These are phyloP conservation scores for Schlechtendalia chinensis DNA, from an alignment of 1,140 invertebrate species.

Conservation along the genomic window DNA sequence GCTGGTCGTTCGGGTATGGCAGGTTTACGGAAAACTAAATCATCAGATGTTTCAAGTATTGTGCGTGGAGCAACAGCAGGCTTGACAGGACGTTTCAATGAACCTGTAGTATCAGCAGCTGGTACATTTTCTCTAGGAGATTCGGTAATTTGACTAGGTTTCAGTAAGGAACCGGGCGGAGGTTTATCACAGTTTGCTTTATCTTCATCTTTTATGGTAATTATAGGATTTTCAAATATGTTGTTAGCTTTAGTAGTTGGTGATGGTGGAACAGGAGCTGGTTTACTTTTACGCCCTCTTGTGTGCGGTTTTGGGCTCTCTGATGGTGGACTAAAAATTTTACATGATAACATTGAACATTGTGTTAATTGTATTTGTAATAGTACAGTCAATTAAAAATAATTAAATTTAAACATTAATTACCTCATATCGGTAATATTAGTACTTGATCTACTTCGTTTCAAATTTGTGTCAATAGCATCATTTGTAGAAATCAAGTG, in stretches of 20 bases:
- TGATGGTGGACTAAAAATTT: conserved; percentile 62
- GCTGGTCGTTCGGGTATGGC: conserved; percentile 70
- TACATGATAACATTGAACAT: conserved; percentile 2
- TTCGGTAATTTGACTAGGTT: conserved; percentile 30
- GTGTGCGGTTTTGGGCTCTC: conserved; percentile 71
- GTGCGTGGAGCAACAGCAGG: conserved; percentile 53
- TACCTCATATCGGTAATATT: conserved; percentile 46
- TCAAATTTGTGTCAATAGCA: conserved; percentile 17
- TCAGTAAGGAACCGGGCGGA: conserved; percentile 20
- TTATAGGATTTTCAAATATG: conserved; percentile 11
- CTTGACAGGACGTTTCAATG: conserved; percentile 46
- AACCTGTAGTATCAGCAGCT: conserved; percentile 12
- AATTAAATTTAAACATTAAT: not conserved
- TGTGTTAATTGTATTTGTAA: not conserved
- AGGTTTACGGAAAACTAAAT: conserved; percentile 59
- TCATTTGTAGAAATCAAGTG: conserved; percentile 51
- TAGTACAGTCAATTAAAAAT: not conserved
- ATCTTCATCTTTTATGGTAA: conserved; percentile 13
- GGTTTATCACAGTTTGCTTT: conserved; percentile 41
- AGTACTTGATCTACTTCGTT: conserved; percentile 48
- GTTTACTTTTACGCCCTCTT: conserved; percentile 68
- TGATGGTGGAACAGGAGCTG: conserved; percentile 66
- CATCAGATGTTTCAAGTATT: conserved; percentile 50
- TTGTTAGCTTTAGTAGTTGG: conserved; percentile 31
- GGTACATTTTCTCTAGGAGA: conserved; percentile 34